These are phyloP conservation scores for Octodon degus DNA, from an alignment of 2,113 vertebrate species.

Conservation along the genomic window DNA sequence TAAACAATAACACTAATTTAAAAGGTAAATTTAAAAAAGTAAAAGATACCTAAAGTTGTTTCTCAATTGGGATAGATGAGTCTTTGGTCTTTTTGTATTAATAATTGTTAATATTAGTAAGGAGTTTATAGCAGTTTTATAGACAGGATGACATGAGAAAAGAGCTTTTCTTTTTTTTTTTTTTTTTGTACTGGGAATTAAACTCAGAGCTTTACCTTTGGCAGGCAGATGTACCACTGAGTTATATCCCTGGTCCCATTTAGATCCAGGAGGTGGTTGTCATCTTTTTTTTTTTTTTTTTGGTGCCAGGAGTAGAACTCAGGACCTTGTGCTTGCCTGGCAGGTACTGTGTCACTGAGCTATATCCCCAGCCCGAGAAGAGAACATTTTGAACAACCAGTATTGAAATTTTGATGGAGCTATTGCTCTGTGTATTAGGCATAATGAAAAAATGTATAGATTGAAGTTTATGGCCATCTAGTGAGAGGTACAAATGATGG, in stretches of 20 bases:
- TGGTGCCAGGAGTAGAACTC: no score
- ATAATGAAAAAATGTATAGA: background rate
- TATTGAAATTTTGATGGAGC: background rate
- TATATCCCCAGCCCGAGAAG: background rate
- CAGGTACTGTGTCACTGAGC: no score
- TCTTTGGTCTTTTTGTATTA: conserved; percentile 21
- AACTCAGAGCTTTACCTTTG: no score
- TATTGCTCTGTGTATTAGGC: background rate
- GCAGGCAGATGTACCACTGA: no score
- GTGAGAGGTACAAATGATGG: background rate
- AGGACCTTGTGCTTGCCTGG: no score
- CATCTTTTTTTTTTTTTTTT: no score
- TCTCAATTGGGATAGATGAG: background rate
- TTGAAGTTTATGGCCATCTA: background rate
- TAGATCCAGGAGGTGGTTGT: no score
- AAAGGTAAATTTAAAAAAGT: conserved; percentile 19
- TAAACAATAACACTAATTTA: background rate
- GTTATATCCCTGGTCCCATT: no score
- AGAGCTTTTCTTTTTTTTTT: no score
- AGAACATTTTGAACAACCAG: background rate
- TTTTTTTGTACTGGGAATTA: no score
- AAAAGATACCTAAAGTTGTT: background rate
- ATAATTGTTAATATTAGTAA: background rate
- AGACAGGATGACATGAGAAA: background rate
- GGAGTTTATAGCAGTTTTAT: background rate